These are phyloP conservation scores for Brachionus sp. DNA, from an alignment of 1,140 invertebrate genomes.

Conservation along the genomic window DNA sequence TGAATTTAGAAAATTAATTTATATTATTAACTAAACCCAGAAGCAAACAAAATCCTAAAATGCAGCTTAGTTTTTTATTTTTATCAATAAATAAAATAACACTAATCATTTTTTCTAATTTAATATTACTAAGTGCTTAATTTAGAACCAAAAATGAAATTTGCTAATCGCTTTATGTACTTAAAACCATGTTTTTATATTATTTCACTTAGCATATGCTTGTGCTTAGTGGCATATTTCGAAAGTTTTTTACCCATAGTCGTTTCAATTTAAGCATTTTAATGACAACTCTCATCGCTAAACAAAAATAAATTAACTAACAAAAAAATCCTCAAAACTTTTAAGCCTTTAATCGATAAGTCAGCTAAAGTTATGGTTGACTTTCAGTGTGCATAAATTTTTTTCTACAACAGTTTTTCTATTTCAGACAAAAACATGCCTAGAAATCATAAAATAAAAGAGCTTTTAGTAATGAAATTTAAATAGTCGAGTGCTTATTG, in stretches of 20 bases:
- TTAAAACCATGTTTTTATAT: neutral
- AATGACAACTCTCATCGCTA: neutral
- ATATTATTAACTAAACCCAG: neutral
- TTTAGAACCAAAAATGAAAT: neutral
- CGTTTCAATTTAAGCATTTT: neutral
- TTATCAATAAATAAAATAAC: neutral
- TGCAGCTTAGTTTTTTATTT: neutral
- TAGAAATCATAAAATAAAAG: too few relatives aligned
- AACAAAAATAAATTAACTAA: neutral
- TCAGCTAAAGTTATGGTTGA: too few relatives aligned
- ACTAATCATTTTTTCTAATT: neutral
- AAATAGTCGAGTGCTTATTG: too few relatives aligned
- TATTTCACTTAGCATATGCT: neutral
- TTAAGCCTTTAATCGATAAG: neutral
- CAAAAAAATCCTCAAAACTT: neutral
- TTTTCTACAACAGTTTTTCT: too few relatives aligned
- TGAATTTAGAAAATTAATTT: conserved; percentile 22
- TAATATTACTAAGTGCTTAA: neutral
- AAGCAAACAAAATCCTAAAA: neutral
- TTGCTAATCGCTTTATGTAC: neutral
- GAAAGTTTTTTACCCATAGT: neutral
- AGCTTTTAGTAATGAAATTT: too few relatives aligned
- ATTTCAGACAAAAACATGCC: too few relatives aligned
- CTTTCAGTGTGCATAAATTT: too few relatives aligned
- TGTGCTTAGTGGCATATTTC: neutral